Evolutionary conservation across 30 jellyfish, hydroid and myxozoan species (phyloP).

Genomic region (Aurelia coerulea): DNA sequence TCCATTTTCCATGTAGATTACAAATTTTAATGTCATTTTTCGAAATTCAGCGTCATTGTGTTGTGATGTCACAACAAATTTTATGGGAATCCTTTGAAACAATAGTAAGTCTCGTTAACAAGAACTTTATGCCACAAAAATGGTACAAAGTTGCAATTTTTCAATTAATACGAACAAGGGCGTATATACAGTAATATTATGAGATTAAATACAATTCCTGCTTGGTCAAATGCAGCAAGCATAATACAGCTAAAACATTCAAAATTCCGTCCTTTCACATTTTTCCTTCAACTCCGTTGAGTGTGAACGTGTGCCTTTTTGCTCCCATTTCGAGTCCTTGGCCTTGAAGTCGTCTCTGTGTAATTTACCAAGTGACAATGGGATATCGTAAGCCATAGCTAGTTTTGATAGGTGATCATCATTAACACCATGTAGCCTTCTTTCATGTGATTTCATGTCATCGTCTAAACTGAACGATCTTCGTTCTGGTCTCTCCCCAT

Average conservation of each 20-base stretch:
- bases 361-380: slow-evolving; percentile 63
- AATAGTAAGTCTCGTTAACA: too few species aligned
- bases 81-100: too few species aligned
- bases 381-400: slow-evolving; percentile 96
- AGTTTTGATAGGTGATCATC: slow-evolving; percentile 95
- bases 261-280: slow-evolving; percentile 56
- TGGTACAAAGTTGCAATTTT: too few species aligned
- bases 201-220: too few species aligned
- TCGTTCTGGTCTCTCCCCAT: slow-evolving; percentile 42
- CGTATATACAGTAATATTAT: too few species aligned
- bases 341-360: slow-evolving; percentile 49
- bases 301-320: slow-evolving; percentile 40
- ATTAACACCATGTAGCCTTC: slow-evolving; percentile 62
- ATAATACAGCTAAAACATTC: neutral
- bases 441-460: slow-evolving; percentile 30
- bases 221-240: too few species aligned
- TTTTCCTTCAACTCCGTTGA: slow-evolving; percentile 39
- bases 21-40: too few species aligned
- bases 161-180: too few species aligned
- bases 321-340: slow-evolving; percentile 69
- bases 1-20: too few species aligned
- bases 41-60: too few species aligned
- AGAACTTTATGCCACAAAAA: too few species aligned
- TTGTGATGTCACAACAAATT: too few species aligned
- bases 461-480: slow-evolving; percentile 36